phyloP scores from a whole-genome alignment of 92 coral and sea anemone species.

The Micromussa lordhowensis region DNA sequence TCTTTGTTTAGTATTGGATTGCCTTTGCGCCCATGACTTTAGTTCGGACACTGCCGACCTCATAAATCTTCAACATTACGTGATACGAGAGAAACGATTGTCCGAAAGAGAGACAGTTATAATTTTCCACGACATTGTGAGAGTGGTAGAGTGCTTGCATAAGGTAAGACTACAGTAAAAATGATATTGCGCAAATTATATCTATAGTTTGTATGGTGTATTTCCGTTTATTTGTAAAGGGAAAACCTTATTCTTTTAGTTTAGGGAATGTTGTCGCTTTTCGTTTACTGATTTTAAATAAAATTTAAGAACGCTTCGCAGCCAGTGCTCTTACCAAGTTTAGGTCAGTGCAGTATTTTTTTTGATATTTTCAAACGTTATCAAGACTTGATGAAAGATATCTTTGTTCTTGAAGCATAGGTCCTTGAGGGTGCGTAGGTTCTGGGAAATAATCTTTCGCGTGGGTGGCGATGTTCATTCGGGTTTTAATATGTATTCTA shows the following conservation, averaged over 20 bases:
- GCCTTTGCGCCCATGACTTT: slow-evolving; percentile 97
- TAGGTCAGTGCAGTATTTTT: not conserved
- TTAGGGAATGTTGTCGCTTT: slow-evolving; percentile 5
- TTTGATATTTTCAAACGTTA: not conserved
- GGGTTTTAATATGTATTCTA: not conserved
- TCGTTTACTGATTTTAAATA: not conserved
- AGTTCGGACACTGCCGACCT: slow-evolving; percentile 90
- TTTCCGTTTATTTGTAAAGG: not conserved
- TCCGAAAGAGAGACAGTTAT: slow-evolving; percentile 94
- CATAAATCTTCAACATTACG: slow-evolving; percentile 97
- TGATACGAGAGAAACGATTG: slow-evolving; percentile 92
- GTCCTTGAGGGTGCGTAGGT: not conserved
- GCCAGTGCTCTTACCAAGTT: not conserved
- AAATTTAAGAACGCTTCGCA: not conserved
- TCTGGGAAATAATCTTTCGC: not conserved
- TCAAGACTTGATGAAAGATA: not conserved
- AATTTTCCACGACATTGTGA: slow-evolving; percentile 93
- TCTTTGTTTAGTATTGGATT: slow-evolving; percentile 91
- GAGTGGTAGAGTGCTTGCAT: slow-evolving; percentile 97
- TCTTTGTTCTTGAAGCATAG: not conserved
- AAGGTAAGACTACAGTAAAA: slow-evolving; percentile 65
- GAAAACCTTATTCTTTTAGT: not conserved
- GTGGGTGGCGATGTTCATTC: slow-evolving; percentile 13
- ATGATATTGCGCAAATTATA: not conserved
- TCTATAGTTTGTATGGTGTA: not conserved